Evolutionary conservation across 2,113 vertebrate species (phyloP), one percentile per base, ranked within the genome.

Genomic region (Pantherophis guttatus): DNA sequence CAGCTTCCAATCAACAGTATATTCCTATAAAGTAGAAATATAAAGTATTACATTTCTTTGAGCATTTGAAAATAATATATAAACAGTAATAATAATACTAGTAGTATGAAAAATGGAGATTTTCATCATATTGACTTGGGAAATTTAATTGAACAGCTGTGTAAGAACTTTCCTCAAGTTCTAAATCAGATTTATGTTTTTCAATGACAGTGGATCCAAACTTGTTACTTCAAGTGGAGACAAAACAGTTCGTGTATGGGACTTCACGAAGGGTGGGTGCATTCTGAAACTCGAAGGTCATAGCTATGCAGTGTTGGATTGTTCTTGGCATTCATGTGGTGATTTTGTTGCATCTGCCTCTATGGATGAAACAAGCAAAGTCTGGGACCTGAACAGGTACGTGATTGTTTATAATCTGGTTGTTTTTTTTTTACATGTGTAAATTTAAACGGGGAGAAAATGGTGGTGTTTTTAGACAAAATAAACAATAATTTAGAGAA

Each of bases 331-430:
- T 93, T 97, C 97, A 0, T 97, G 97, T 0, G 98, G 98, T 0
- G 95, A 98, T 94, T 97, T 98, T 9, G 95, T 99, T 94, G 98
- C 98, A 23, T 99, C 98, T 55, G 98, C 98, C 86, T 99, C 98
- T 1, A 53, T 96, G 65, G 98, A 99, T 70, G 96, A 93, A 88
- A 98, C 98, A 11, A 94, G 97, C 89, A 97, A 98, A 95, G 96
- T 98, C 94, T 98, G 98, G 98, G 98, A 98, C 94, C 91, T 98
- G 4, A 98, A 97, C 62, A 98, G 97, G 97, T 98, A 96, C 21
- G 95, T 94, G 87, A 8, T 57, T 57, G 5, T 90, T 94, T 57
- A 50, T 81, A 48, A 81, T 9, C 15, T 90, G 4, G 4, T 48
- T 48, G 0, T 15, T 93, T 8, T 8, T 39, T 65, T 7, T 3